Conservation (phyloP, 2,113 vertebrate species). For the Hystrix cristata region DNA sequence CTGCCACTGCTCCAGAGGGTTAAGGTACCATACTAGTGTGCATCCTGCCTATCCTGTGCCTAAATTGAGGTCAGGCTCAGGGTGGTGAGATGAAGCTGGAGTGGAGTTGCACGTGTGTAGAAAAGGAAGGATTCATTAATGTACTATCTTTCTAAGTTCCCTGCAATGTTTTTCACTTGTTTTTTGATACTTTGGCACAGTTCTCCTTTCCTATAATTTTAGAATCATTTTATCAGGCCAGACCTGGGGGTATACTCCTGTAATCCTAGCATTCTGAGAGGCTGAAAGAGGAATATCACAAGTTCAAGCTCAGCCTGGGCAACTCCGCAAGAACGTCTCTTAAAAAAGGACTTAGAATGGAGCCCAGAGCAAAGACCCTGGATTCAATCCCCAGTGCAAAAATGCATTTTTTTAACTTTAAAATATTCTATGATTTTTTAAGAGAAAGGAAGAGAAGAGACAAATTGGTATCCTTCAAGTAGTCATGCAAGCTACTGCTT, state of each 20-base stretch:
- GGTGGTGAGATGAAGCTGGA: not conserved
- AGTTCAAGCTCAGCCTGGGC: not conserved
- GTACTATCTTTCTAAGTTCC: not conserved
- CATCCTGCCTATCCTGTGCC: not conserved
- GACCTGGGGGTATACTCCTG: not conserved
- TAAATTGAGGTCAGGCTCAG: rapidly evolving
- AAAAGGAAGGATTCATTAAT: not conserved
- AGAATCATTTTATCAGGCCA: not conserved
- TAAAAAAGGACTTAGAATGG: not conserved
- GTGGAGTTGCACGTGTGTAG: not conserved
- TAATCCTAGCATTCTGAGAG: not conserved
- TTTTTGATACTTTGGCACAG: not conserved
- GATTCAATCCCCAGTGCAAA: not conserved
- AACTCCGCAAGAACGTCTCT: not conserved
- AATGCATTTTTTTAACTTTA: not conserved
- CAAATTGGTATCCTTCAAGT: not conserved
- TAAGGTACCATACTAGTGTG: too few relatives aligned
- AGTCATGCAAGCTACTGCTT: not conserved
- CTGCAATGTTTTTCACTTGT: not conserved
- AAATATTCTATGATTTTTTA: not conserved
- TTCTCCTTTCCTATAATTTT: not conserved
- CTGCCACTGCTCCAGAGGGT: not conserved
- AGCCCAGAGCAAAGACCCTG: not conserved
- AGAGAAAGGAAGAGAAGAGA: too few relatives aligned
- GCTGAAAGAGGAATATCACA: not conserved